These are phyloP conservation scores for Stenodema calcarata DNA, from an alignment of 2,888 invertebrate genomes.

Conservation along the genomic window DNA sequence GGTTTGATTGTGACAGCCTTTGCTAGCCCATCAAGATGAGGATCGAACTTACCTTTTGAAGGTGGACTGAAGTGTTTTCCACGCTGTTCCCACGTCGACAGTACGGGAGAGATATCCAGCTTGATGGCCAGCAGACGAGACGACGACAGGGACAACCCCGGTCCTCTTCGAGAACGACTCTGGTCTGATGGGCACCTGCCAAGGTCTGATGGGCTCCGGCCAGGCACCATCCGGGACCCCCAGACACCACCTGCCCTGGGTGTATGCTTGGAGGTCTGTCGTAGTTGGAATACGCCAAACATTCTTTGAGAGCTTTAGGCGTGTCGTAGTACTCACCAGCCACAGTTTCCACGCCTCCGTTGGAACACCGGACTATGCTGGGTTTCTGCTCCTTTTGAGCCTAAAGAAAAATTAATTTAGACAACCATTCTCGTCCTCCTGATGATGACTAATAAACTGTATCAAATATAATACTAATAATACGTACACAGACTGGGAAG, in stretches of 20 bases:
- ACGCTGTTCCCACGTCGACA: slow-evolving; percentile 66
- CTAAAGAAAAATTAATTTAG: slow-evolving; percentile 1
- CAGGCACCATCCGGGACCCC: slow-evolving; percentile 40
- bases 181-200: slow-evolving; percentile 49
- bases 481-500: slow-evolving; percentile 28
- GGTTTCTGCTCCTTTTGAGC: slow-evolving; percentile 34
- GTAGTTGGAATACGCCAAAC: slow-evolving; percentile 63
- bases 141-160: slow-evolving; percentile 61
- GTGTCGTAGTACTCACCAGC: slow-evolving; percentile 59
- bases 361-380: slow-evolving; percentile 37
- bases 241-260: slow-evolving; percentile 10
- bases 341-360: slow-evolving; percentile 30
- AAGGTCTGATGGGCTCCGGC: slow-evolving; percentile 47
- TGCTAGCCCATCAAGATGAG: no score
- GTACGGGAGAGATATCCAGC: slow-evolving; percentile 69
- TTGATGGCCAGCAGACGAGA: slow-evolving; percentile 72
- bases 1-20: no score
- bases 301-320: slow-evolving; percentile 58
- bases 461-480: no score
- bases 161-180: slow-evolving; percentile 54
- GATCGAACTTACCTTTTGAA: slow-evolving; percentile 55
- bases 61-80: slow-evolving; percentile 62
- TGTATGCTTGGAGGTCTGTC: slow-evolving; percentile 63
- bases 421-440: background rate
- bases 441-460: no score